A percentile compares a stretch with the other conserved stretches of the same genome.
Evolutionary conservation across 1,140 invertebrate genomes (phyloP).

Genomic region (Prorops nasuta): DNA sequence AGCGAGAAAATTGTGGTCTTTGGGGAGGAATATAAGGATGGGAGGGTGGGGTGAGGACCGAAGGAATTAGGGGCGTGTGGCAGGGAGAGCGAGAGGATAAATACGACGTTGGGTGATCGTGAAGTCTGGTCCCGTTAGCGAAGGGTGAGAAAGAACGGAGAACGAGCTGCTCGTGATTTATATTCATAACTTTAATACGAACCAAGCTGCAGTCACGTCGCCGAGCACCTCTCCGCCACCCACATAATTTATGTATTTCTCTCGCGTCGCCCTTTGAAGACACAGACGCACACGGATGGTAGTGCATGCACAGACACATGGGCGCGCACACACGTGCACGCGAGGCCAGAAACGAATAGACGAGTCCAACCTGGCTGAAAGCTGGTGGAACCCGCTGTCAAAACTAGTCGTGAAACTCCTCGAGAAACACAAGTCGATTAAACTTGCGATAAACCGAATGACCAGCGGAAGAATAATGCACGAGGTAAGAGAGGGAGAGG

Average conservation of each 20-base stretch:
- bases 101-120: not conserved
- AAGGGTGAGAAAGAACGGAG: conserved; percentile 19
- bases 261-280: conserved; percentile 19
- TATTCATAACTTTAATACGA: conserved; percentile 50
- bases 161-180: conserved; percentile 40
- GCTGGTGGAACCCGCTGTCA: no score
- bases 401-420: no score
- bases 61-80: not conserved
- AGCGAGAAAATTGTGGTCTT: no score
- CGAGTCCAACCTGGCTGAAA: no score
- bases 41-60: conserved; percentile 5
- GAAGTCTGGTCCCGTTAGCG: not conserved
- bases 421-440: not conserved
- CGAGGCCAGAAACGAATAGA: no score
- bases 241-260: conserved; percentile 39
- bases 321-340: no score
- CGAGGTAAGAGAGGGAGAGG: not conserved
- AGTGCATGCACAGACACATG: no score
- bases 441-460: not conserved
- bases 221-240: conserved; percentile 8
- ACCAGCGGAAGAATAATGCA: no score
- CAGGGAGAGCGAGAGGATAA: not conserved
- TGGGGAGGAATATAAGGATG: no score
- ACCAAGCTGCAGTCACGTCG: conserved; percentile 42
- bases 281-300: conserved; percentile 1